These are phyloP conservation scores for Mythimna pallens DNA, from an alignment of 2,888 invertebrate genomes.

Conservation along the genomic window DNA sequence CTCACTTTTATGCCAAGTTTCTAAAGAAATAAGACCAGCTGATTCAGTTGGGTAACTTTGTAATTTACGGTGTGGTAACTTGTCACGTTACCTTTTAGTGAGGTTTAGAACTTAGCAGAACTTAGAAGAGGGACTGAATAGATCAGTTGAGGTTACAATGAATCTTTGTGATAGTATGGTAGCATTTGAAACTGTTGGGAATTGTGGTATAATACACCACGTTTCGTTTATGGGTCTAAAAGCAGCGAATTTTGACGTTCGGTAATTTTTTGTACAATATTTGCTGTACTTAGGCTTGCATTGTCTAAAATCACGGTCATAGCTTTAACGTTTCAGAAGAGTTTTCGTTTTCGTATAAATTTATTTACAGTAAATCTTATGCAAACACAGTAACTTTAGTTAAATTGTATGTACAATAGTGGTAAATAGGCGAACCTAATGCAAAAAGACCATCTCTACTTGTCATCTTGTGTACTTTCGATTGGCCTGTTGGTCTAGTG, in stretches of 20 bases:
- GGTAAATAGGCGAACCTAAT: too few relatives aligned
- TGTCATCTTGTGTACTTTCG: too few relatives aligned
- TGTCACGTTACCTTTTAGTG: slow-evolving; percentile 49
- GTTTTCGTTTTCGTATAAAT: too few relatives aligned
- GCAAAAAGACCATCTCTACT: too few relatives aligned
- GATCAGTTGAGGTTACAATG: slow-evolving; percentile 23
- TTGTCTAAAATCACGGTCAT: not conserved
- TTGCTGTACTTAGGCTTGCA: too few relatives aligned
- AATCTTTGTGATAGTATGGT: not conserved
- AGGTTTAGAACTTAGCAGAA: slow-evolving; percentile 31
- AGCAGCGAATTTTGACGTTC: not conserved
- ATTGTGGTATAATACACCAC: not conserved
- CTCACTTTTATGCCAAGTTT: slow-evolving; percentile 45
- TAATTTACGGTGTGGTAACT: slow-evolving; percentile 57
- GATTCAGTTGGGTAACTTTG: slow-evolving; percentile 53
- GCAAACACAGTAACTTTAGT: too few relatives aligned
- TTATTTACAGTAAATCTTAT: too few relatives aligned
- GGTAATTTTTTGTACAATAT: too few relatives aligned
- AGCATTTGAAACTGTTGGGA: not conserved
- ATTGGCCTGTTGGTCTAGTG: too few relatives aligned
- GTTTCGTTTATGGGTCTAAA: not conserved
- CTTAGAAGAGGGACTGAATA: slow-evolving; percentile 37
- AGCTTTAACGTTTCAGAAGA: not conserved
- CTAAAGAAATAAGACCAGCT: slow-evolving; percentile 47
- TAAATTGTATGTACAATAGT: too few relatives aligned